A percentile compares a stretch with the other conserved stretches of the same genome.
phyloP scores from a whole-genome alignment of 2,797 vertebrate genomes.

The Lutjanus campechanus region DNA sequence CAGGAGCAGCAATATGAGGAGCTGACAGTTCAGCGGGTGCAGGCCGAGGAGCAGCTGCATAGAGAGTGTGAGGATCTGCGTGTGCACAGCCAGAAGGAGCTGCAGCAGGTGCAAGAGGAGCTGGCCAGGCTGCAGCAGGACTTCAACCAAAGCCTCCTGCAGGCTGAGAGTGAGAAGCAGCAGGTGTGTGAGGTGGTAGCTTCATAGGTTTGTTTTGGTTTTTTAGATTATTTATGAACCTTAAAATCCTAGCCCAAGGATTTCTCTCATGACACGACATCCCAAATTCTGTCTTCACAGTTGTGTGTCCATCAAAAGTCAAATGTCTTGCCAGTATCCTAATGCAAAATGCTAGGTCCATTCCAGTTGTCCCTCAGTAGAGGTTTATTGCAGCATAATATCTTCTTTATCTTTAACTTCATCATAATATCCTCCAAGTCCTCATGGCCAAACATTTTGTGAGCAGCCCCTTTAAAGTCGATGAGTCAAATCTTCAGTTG shows the following conservation, averaged over 20 bases:
- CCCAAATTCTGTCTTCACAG: not conserved
- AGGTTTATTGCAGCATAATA: not conserved
- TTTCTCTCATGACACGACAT: slow-evolving; percentile 1
- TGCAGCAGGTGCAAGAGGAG: slow-evolving; percentile 85
- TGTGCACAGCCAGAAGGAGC: slow-evolving; percentile 73
- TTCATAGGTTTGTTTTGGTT: slow-evolving; percentile 6
- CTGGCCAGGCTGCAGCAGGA: slow-evolving; percentile 83
- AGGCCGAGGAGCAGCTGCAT: slow-evolving; percentile 76
- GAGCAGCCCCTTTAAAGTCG: not conserved
- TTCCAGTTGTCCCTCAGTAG: not conserved
- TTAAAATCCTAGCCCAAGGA: not conserved
- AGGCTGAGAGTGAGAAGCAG: slow-evolving; percentile 87
- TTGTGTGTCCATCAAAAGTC: slow-evolving; percentile 12
- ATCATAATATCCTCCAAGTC: too few relatives aligned
- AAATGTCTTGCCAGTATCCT: slow-evolving; percentile 1
- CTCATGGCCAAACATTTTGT: not conserved
- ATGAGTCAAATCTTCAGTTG: too few relatives aligned
- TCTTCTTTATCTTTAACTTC: too few relatives aligned
- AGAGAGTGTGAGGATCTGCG: slow-evolving; percentile 82
- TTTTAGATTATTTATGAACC: slow-evolving; percentile 26
- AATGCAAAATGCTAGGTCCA: not conserved
- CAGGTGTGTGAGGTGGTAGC: slow-evolving; percentile 79
- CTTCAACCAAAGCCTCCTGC: slow-evolving; percentile 82
- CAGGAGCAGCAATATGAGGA: slow-evolving; percentile 84
- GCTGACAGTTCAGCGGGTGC: slow-evolving; percentile 81